These are phyloP conservation scores for Haemorhous mexicanus DNA, from an alignment of 2,113 vertebrate genomes.

Conservation along the genomic window DNA sequence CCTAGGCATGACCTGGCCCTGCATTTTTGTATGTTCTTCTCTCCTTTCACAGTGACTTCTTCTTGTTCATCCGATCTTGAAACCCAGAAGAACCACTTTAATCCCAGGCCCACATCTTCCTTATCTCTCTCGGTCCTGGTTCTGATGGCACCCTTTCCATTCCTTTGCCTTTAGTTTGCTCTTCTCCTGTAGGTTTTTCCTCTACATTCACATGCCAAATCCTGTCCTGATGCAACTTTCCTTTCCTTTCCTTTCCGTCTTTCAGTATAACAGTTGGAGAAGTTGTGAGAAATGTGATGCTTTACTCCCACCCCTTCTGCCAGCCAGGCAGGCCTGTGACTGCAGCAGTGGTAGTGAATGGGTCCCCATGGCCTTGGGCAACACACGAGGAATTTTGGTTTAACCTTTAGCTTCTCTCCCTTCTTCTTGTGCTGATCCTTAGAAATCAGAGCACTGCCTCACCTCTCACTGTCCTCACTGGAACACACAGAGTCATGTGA, in stretches of 20 bases:
- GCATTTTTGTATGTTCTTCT: neutral
- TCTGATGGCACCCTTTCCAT: neutral
- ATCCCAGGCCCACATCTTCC: neutral
- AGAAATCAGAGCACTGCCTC: neutral
- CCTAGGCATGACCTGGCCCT: neutral
- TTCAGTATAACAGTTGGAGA: constrained; percentile 19
- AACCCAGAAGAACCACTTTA: neutral
- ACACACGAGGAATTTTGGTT: neutral
- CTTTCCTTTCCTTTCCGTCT: neutral
- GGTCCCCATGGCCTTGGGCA: neutral
- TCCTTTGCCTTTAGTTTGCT: neutral
- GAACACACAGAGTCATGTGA: neutral
- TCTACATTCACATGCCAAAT: neutral
- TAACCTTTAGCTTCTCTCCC: constrained; percentile 3
- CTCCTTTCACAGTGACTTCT: neutral
- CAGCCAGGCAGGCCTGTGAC: neutral
- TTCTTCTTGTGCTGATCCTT: neutral
- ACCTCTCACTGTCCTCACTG: neutral
- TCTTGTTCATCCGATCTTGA: rapidly evolving
- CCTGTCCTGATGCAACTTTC: neutral
- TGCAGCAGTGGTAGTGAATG: neutral
- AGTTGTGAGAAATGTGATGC: constrained; percentile 10
- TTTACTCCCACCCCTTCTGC: constrained; percentile 34
- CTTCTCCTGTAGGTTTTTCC: neutral
- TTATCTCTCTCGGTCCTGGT: neutral